phyloP scores from a whole-genome alignment of 2,797 vertebrate species.

The Platyrinchus mystaceus region DNA sequence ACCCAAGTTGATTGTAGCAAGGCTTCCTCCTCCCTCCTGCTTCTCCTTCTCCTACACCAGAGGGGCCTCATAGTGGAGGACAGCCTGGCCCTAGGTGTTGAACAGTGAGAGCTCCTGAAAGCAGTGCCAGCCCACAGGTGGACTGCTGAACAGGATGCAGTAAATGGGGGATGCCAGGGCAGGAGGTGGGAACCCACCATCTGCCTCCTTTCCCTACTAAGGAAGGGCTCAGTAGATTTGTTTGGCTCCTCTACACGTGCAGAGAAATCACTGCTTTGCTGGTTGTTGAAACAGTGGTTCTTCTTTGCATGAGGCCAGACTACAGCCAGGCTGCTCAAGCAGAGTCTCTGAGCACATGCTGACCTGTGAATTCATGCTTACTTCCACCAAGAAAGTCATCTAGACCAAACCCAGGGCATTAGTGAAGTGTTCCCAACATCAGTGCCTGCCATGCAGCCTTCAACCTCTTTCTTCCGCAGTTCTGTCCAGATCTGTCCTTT shows the following conservation, averaged over 20 bases:
- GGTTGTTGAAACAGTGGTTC: background rate
- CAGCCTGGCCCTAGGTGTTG: background rate
- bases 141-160: background rate
- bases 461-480: background rate
- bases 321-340: background rate
- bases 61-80: fast-evolving
- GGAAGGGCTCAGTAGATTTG: background rate
- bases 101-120: background rate
- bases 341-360: background rate
- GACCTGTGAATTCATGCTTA: background rate
- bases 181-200: background rate
- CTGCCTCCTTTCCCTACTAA: background rate
- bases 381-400: background rate
- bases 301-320: background rate
- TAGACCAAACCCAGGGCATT: background rate
- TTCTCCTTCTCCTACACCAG: background rate
- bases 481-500: background rate
- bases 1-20: background rate
- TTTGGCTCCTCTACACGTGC: background rate
- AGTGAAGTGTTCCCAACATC: background rate
- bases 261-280: background rate
- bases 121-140: background rate
- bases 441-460: background rate
- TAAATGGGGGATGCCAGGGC: background rate
- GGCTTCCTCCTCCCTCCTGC: background rate